Percentiles rank a stretch among this genome's conserved stretches.
Conservation (phyloP, 2,113 vertebrate genomes). For the Oryzias curvinotus region DNA sequence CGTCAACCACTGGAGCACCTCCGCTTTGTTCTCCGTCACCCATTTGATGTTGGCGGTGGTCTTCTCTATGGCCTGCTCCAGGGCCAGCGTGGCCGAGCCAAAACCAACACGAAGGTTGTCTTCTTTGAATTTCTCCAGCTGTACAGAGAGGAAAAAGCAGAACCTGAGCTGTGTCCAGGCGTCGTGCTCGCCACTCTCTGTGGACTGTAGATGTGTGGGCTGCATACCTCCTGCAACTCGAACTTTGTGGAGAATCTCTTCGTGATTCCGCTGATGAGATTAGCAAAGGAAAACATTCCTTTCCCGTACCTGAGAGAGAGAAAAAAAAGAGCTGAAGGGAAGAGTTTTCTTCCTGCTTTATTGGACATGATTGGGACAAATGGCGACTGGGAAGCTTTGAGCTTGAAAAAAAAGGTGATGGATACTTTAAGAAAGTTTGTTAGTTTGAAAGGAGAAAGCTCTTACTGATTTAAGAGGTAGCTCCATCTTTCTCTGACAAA, state of each 20-base stretch:
- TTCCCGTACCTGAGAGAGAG: slow-evolving; percentile 78
- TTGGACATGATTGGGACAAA: neutral
- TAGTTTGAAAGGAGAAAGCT: neutral
- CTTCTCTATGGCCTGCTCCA: slow-evolving; percentile 90
- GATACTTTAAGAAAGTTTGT: accelerated
- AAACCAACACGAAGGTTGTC: slow-evolving; percentile 83
- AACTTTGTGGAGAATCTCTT: slow-evolving; percentile 81
- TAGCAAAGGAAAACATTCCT: slow-evolving; percentile 86
- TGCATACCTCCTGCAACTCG: slow-evolving; percentile 86
- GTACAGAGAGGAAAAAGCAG: slow-evolving; percentile 17
- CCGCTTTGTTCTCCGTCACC: slow-evolving; percentile 80
- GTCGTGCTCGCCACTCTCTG: neutral
- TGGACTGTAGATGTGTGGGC: slow-evolving; percentile 4
- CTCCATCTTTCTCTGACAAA: slow-evolving; percentile 85
- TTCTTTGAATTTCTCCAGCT: slow-evolving; percentile 86
- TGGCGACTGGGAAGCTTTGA: too few species aligned
- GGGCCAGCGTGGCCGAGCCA: slow-evolving; percentile 82
- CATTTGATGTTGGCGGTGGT: slow-evolving; percentile 87
- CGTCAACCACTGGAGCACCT: slow-evolving; percentile 80
- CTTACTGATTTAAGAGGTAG: slow-evolving; percentile 84
- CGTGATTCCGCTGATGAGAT: slow-evolving; percentile 79
- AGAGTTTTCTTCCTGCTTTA: neutral
- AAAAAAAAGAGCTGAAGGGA: neutral
- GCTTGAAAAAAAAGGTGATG: too few species aligned
- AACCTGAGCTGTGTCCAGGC: neutral